A percentile compares a stretch with the other conserved stretches of the same genome.
Evolutionary conservation across 2,113 vertebrate genomes (phyloP).

Genomic region (Cinclus mexicanus): DNA sequence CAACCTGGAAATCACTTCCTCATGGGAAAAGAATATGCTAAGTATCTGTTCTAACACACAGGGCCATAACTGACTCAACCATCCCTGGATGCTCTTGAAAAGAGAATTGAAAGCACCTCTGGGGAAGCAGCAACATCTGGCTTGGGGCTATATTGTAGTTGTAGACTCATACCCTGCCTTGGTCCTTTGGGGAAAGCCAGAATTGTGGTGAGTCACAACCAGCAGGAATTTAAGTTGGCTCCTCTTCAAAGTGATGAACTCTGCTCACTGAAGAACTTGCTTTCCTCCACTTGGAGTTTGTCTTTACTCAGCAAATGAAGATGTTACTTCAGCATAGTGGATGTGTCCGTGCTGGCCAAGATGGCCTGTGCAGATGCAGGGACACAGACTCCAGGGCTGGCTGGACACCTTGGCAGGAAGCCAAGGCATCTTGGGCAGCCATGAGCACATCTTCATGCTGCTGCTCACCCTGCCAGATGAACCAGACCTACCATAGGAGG

Average conservation of each 20-base stretch:
- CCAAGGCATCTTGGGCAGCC: background rate
- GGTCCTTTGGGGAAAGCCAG: background rate
- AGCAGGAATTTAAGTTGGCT: background rate
- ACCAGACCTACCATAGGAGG: background rate
- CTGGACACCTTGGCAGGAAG: background rate
- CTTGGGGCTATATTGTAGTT: background rate
- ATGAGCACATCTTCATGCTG: background rate
- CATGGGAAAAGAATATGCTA: background rate
- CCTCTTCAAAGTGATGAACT: background rate
- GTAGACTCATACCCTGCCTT: background rate
- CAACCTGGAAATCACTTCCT: background rate
- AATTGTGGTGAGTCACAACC: background rate
- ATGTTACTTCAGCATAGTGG: background rate
- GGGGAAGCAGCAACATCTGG: background rate
- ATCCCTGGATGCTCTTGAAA: background rate
- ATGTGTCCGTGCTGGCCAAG: background rate
- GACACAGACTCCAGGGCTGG: background rate
- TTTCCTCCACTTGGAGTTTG: background rate
- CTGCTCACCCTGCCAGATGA: background rate
- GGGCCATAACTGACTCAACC: accelerated
- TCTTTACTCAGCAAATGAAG: background rate
- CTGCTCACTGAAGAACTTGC: background rate
- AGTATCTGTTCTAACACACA: background rate
- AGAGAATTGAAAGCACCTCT: accelerated
- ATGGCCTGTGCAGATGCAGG: background rate